Percentiles rank a stretch among this genome's conserved stretches.
Conservation (phyloP, 2,113 vertebrate genomes). For the Pongo pygmaeus region DNA sequence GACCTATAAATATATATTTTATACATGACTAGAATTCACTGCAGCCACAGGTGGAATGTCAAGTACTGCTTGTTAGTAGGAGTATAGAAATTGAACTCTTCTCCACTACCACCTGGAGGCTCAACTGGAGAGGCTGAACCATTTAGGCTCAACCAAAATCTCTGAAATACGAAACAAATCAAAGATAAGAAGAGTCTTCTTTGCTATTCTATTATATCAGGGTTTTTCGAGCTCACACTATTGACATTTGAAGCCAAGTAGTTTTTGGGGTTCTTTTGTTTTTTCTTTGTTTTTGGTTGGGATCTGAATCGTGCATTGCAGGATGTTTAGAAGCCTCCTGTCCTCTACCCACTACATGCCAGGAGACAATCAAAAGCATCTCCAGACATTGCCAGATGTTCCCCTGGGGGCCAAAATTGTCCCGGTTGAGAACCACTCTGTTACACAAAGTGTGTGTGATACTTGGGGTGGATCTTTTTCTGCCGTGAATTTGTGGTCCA, state of each 20-base stretch:
- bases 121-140: background rate
- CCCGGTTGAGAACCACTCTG: background rate
- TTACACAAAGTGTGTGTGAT: background rate
- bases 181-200: background rate
- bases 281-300: background rate
- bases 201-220: background rate
- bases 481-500: background rate
- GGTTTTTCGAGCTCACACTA: background rate
- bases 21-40: background rate
- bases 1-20: background rate
- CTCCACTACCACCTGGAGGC: background rate
- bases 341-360: background rate
- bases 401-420: background rate
- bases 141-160: background rate
- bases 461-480: background rate
- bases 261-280: background rate
- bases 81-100: background rate
- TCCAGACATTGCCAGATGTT: background rate
- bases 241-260: background rate
- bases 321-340: background rate
- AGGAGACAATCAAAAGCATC: conserved; percentile 25
- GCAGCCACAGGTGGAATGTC: background rate
- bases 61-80: background rate
- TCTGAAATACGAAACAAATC: background rate
- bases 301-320: background rate